phyloP scores from a whole-genome alignment of 2,113 vertebrate genomes.

The Myotis lucifugus region DNA sequence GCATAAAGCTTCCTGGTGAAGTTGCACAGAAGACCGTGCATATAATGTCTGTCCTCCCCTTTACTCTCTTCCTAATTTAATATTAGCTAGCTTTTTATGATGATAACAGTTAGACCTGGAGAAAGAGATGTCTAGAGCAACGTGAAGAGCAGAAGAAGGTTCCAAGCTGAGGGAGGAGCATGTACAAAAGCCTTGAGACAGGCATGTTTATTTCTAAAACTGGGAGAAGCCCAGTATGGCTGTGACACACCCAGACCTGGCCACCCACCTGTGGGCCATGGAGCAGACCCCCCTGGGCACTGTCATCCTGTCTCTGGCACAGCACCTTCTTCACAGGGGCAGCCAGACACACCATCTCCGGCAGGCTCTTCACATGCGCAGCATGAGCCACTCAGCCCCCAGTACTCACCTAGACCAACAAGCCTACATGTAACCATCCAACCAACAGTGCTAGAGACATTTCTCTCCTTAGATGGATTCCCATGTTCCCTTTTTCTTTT shows the following conservation, averaged over 20 bases:
- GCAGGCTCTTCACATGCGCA: neutral
- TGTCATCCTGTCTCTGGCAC: neutral
- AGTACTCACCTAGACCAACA: neutral
- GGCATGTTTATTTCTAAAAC: neutral
- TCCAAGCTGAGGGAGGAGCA: neutral
- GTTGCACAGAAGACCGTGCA: neutral
- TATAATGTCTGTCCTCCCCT: neutral
- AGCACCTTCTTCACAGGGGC: neutral
- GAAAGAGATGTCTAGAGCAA: neutral
- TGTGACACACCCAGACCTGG: neutral
- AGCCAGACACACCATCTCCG: neutral
- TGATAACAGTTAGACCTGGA: neutral
- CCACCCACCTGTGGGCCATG: accelerated
- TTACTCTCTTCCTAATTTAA: neutral
- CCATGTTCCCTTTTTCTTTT: neutral
- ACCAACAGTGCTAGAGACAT: neutral
- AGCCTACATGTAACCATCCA: neutral
- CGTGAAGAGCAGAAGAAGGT: neutral
- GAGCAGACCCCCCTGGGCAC: neutral
- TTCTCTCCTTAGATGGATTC: neutral
- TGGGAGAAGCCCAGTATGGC: neutral
- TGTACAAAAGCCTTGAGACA: neutral
- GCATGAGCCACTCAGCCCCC: neutral
- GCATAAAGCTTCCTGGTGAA: neutral
- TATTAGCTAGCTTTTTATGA: neutral